Conservation (phyloP, 2,797 vertebrate species). For the Danionella dracula region DNA sequence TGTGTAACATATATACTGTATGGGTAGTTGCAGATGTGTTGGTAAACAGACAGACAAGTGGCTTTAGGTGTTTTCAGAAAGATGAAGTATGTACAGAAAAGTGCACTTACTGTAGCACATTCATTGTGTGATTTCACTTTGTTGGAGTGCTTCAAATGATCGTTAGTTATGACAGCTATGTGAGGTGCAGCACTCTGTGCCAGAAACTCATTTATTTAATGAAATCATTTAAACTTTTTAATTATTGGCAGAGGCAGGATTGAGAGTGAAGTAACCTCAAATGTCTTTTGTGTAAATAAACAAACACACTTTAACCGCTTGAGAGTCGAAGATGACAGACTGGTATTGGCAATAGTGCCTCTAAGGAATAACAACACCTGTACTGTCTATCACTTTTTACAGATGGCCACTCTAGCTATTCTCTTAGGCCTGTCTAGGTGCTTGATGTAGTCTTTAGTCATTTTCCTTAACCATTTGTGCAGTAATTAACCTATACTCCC, state of each 20-base stretch:
- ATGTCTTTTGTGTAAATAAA: background rate
- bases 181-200: background rate
- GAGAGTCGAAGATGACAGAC: background rate
- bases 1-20: no score
- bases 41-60: background rate
- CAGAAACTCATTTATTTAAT: background rate
- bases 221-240: background rate
- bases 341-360: background rate
- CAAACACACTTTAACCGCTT: background rate
- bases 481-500: slow-evolving; percentile 31
- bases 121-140: background rate
- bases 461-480: slow-evolving; percentile 28
- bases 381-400: background rate
- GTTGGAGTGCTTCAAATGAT: background rate
- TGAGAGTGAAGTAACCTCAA: background rate
- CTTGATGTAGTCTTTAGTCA: slow-evolving; percentile 22
- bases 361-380: background rate
- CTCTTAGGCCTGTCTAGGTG: background rate
- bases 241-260: background rate
- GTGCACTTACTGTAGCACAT: no score
- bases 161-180: background rate
- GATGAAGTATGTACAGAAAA: background rate
- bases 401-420: slow-evolving; percentile 1
- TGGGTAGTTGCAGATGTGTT: no score
- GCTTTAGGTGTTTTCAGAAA: no score